Percentiles rank a stretch among this genome's conserved stretches.
Conservation (phyloP, 2,797 vertebrate genomes). For the Cyprinella venusta region DNA sequence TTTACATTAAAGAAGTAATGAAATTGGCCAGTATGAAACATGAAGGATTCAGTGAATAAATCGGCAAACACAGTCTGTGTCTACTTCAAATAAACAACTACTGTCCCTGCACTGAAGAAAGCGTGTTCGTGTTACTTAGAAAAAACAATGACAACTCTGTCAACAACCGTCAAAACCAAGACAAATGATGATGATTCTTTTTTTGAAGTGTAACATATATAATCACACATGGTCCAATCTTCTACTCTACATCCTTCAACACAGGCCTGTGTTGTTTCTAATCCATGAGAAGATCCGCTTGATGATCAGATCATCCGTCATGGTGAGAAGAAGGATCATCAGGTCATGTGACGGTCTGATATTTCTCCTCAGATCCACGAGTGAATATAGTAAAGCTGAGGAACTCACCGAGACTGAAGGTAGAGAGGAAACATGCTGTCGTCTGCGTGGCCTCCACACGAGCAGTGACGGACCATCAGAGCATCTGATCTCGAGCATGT, state of each 20-base stretch:
- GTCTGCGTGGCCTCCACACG: conserved; percentile 62
- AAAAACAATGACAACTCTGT: too few species aligned
- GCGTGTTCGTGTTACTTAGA: too few species aligned
- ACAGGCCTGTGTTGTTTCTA: neutral
- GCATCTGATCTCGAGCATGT: conserved; percentile 80
- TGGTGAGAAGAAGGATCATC: neutral
- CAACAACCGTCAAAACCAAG: too few species aligned
- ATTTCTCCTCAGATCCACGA: too few species aligned
- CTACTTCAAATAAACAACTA: too few species aligned
- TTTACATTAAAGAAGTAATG: too few species aligned
- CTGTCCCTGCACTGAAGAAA: too few species aligned
- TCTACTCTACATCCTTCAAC: neutral
- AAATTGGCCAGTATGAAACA: too few species aligned
- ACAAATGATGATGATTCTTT: neutral
- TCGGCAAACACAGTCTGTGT: too few species aligned
- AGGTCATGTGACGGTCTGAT: too few species aligned
- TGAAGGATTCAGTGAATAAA: too few species aligned
- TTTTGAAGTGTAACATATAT: neutral
- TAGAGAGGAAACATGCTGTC: conserved; percentile 80
- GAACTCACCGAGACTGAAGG: conserved; percentile 78
- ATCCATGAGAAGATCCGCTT: neutral
- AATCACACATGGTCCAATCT: neutral
- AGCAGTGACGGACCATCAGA: conserved; percentile 60
- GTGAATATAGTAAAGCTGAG: conserved; percentile 39
- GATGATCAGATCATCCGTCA: neutral